Percentiles rank a stretch among this genome's conserved stretches.
phyloP scores from a whole-genome alignment of 2,113 vertebrate genomes.

The Ailurus styani region DNA sequence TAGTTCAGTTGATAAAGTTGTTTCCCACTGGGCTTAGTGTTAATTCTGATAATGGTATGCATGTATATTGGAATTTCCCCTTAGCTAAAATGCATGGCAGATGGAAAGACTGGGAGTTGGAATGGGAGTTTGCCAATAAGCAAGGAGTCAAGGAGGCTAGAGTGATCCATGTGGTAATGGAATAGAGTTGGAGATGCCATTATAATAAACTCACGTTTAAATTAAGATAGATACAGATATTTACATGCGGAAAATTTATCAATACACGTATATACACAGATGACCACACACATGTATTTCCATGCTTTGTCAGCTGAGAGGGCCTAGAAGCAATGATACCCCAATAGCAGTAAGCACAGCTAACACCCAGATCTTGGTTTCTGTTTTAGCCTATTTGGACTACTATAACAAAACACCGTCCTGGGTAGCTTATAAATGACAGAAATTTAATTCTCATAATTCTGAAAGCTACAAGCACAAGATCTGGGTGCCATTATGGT shows the following conservation, averaged over 20 bases:
- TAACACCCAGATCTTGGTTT: background rate
- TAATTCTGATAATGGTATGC: background rate
- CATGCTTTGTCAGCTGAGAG: background rate
- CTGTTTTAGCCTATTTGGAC: background rate
- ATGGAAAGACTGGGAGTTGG: background rate
- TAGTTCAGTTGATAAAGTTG: background rate
- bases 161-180: background rate
- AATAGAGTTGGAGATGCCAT: background rate
- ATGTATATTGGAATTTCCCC: background rate
- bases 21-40: background rate
- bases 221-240: background rate
- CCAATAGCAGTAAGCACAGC: background rate
- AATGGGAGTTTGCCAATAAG: background rate
- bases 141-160: background rate
- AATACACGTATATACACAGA: background rate
- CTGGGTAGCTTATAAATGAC: background rate
- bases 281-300: background rate
- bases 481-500: background rate
- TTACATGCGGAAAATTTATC: background rate
- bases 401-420: background rate
- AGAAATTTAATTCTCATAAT: background rate
- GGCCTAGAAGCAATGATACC: background rate
- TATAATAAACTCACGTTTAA: background rate
- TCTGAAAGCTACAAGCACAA: background rate
- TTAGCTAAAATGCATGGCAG: background rate